Percentiles rank a stretch among this genome's conserved stretches.
Conservation (phyloP, 2,797 vertebrate species). For the Rhabdophis nuchalis region DNA sequence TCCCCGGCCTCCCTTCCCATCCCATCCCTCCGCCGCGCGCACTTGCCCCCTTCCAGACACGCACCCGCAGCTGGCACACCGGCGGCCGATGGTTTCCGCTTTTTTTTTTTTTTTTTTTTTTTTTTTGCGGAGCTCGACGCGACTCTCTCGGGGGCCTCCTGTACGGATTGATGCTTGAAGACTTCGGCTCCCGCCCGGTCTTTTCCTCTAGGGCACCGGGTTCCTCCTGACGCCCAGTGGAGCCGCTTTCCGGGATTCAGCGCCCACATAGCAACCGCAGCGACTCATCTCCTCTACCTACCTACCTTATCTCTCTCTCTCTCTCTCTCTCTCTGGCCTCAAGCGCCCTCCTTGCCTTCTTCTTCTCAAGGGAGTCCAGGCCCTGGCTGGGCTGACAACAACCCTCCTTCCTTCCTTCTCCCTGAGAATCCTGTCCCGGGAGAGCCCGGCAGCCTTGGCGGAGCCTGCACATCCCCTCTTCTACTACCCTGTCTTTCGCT, state of each 20-base stretch:
- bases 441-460: neutral
- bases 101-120: neutral
- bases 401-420: no score
- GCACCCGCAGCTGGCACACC: neutral
- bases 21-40: neutral
- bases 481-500: neutral
- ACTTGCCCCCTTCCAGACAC: neutral
- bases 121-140: neutral
- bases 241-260: neutral
- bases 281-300: neutral
- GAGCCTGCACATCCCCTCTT: neutral
- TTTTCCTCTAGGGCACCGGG: neutral
- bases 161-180: neutral
- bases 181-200: neutral
- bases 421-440: neutral
- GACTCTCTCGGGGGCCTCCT: neutral
- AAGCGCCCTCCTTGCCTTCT: neutral
- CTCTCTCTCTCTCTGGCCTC: neutral
- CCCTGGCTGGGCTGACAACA: neutral
- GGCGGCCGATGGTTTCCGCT: neutral
- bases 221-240: neutral
- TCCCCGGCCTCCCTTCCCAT: neutral
- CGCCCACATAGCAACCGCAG: constrained; percentile 16
- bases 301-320: neutral
- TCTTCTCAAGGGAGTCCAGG: neutral